Conservation (phyloP, 2,113 vertebrate genomes). For the Brachirus orientalis region DNA sequence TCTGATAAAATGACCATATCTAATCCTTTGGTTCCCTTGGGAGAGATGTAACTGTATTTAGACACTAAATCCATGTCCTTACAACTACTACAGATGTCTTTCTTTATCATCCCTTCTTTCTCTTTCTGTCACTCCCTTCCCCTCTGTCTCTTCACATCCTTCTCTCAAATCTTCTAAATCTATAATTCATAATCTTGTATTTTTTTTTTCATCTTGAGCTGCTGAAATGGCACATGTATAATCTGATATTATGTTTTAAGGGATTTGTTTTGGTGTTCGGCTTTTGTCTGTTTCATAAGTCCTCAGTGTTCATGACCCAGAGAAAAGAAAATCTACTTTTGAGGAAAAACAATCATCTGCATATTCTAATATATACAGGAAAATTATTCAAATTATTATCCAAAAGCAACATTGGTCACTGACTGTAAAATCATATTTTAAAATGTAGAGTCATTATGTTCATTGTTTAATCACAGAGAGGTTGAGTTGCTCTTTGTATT, state of each 20-base stretch:
- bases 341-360: constrained; percentile 5
- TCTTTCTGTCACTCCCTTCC: constrained; percentile 51
- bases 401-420: no score
- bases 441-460: no score
- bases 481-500: no score
- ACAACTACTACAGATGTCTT: constrained; percentile 79
- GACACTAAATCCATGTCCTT: constrained; percentile 79
- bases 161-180: constrained; percentile 65
- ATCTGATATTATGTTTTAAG: constrained; percentile 68
- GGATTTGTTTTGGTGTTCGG: constrained; percentile 49
- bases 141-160: constrained; percentile 45
- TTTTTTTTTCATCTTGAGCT: no score
- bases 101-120: constrained; percentile 73
- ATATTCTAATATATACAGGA: not conserved
- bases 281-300: constrained; percentile 43
- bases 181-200: constrained; percentile 59
- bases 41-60: constrained; percentile 78
- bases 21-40: constrained; percentile 73
- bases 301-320: constrained; percentile 1
- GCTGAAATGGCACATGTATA: constrained; percentile 60
- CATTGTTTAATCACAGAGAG: no score
- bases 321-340: constrained; percentile 10
- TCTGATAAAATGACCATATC: constrained; percentile 80
- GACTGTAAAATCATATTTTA: no score
- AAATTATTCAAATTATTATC: no score